A percentile compares a stretch with the other conserved stretches of the same genome.
Evolutionary conservation across 1,140 invertebrate genomes (phyloP).

Genomic region (Bombus polaris): DNA sequence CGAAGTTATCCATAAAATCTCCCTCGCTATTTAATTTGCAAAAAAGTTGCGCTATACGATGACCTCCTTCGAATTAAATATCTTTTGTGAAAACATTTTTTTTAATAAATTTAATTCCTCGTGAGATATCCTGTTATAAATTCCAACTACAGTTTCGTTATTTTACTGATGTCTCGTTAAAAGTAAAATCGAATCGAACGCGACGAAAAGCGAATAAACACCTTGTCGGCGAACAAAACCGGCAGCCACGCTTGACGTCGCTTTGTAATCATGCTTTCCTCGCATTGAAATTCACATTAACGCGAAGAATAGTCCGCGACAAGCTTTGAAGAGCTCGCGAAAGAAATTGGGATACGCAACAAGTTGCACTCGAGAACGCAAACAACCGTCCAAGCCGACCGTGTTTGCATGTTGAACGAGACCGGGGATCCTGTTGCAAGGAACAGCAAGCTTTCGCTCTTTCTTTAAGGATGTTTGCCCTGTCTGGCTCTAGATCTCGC

Average conservation of each 20-base stretch:
- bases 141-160: neutral
- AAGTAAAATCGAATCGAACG: too few relatives aligned
- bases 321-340: conserved; percentile 45
- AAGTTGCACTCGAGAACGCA: conserved; percentile 51
- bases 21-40: too few relatives aligned
- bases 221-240: neutral
- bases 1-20: too few relatives aligned
- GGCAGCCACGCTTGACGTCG: neutral
- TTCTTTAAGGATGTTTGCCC: conserved; percentile 24
- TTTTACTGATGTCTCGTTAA: neutral
- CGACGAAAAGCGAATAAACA: neutral
- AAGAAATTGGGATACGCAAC: conserved; percentile 52
- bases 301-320: conserved; percentile 28
- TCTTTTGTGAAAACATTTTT: too few relatives aligned
- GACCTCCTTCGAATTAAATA: too few relatives aligned
- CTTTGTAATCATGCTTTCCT: conserved; percentile 10
- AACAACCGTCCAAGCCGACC: conserved; percentile 36
- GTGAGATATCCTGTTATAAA: too few relatives aligned
- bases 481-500: neutral
- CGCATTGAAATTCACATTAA: conserved; percentile 41
- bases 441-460: neutral
- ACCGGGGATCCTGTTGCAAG: conserved; percentile 33
- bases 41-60: too few relatives aligned
- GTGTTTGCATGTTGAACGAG: conserved; percentile 49
- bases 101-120: too few relatives aligned